These are phyloP conservation scores for Rhyacichthys aspro DNA, from an alignment of 2,797 vertebrate species.

Conservation along the genomic window DNA sequence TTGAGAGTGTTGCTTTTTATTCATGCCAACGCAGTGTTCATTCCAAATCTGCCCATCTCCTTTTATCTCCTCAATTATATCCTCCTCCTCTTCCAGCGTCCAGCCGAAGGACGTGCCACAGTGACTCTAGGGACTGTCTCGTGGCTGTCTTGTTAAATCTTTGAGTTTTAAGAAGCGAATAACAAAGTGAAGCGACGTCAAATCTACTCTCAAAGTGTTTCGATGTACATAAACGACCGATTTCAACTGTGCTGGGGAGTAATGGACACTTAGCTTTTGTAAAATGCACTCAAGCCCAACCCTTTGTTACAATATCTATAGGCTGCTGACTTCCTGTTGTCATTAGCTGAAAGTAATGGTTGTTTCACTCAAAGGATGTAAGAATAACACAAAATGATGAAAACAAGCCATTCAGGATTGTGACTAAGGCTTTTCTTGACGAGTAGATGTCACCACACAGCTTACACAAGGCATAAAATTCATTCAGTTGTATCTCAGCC, in stretches of 20 bases:
- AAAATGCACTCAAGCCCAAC: neutral
- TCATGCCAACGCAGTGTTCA: conserved; percentile 21
- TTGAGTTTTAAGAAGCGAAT: too few species aligned
- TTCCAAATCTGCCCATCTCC: conserved; percentile 49
- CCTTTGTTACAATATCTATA: neutral
- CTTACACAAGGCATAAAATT: too few species aligned
- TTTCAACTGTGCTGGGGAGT: too few species aligned
- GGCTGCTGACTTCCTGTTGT: neutral
- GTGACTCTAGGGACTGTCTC: conserved; percentile 48
- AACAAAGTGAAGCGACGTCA: too few species aligned
- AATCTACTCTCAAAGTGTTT: too few species aligned
- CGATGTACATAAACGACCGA: too few species aligned
- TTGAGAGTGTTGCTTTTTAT: conserved; percentile 17
- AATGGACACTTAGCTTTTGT: neutral
- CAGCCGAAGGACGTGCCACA: conserved; percentile 54
- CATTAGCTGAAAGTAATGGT: neutral
- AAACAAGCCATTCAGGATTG: too few species aligned
- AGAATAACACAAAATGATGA: too few species aligned
- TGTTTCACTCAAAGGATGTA: too few species aligned
- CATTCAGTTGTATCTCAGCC: neutral
- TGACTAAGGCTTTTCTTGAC: too few species aligned
- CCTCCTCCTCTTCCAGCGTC: conserved; percentile 35
- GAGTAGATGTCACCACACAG: too few species aligned
- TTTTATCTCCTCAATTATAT: conserved; percentile 67
- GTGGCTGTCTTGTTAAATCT: too few species aligned